Percentiles rank a stretch among this genome's conserved stretches.
phyloP scores from a whole-genome alignment of 2,113 vertebrate species.

The Vulpes lagopus region DNA sequence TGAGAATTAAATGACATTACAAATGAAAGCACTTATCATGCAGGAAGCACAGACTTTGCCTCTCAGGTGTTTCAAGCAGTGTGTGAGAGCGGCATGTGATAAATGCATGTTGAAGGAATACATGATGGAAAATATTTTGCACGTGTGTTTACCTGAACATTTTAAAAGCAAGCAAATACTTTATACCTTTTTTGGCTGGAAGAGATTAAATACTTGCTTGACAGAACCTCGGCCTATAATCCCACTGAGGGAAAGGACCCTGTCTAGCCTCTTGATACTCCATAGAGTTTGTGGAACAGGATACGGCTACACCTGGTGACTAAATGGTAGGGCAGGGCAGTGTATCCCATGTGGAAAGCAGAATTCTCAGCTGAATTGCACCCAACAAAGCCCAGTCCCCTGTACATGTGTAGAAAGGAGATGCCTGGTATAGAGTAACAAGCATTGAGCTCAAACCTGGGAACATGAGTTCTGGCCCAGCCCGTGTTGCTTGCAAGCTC shows the following conservation, averaged over 20 bases:
- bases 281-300: neutral
- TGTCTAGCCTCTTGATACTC: neutral
- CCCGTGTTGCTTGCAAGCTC: neutral
- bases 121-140: neutral
- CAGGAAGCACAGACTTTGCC: slow-evolving; percentile 32
- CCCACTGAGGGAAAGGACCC: neutral
- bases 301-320: neutral
- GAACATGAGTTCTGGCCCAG: neutral
- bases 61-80: slow-evolving; percentile 38
- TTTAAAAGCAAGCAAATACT: slow-evolving; percentile 14
- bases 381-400: neutral
- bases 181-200: neutral
- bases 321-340: neutral
- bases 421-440: neutral
- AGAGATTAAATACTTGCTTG: slow-evolving; percentile 15
- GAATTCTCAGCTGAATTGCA: neutral
- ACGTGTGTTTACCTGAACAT: neutral
- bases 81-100: slow-evolving; percentile 26
- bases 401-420: neutral
- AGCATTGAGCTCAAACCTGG: neutral
- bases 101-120: neutral
- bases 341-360: neutral
- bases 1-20: slow-evolving; percentile 38
- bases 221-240: neutral
- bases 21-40: neutral